Evolutionary conservation across 2,113 vertebrate genomes (phyloP).

Genomic region (Periophthalmus modestus): DNA sequence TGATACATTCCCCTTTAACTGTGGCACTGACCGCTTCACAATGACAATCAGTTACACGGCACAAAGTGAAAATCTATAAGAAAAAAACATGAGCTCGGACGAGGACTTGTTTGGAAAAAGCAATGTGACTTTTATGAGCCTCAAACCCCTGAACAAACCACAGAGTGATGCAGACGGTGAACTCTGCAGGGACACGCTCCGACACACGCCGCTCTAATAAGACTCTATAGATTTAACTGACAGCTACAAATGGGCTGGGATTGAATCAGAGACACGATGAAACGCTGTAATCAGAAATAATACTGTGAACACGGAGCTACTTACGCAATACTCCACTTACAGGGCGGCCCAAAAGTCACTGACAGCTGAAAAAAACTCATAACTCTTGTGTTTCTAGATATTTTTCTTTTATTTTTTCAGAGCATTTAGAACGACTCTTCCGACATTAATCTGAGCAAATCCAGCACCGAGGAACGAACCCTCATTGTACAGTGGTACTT

Average conservation of each 20-base stretch:
- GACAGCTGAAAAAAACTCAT: too few species aligned
- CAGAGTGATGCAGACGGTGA: conserved; percentile 67
- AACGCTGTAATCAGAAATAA: conserved; percentile 37
- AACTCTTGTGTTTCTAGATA: too few species aligned
- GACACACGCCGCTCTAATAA: conserved; percentile 74
- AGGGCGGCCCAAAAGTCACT: too few species aligned
- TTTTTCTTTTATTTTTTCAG: too few species aligned
- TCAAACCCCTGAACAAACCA: conserved; percentile 59
- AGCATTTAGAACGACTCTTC: too few species aligned
- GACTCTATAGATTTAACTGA: conserved; percentile 62
- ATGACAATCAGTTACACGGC: conserved; percentile 72
- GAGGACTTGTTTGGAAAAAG: conserved; percentile 59
- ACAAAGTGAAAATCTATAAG: conserved; percentile 71
- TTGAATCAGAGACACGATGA: conserved; percentile 58
- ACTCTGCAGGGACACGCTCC: conserved; percentile 63
- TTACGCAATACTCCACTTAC: too few species aligned
- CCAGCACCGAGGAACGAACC: too few species aligned
- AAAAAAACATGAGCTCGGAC: conserved; percentile 63
- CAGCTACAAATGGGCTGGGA: conserved; percentile 52
- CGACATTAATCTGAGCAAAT: too few species aligned
- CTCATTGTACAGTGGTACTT: too few species aligned
- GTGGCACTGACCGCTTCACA: conserved; percentile 56
- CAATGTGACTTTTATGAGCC: conserved; percentile 63
- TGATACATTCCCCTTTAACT: conserved; percentile 66
- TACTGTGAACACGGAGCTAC: too few species aligned